Conservation (phyloP, 2,113 vertebrate species). For the Cyanocitta stelleri region DNA sequence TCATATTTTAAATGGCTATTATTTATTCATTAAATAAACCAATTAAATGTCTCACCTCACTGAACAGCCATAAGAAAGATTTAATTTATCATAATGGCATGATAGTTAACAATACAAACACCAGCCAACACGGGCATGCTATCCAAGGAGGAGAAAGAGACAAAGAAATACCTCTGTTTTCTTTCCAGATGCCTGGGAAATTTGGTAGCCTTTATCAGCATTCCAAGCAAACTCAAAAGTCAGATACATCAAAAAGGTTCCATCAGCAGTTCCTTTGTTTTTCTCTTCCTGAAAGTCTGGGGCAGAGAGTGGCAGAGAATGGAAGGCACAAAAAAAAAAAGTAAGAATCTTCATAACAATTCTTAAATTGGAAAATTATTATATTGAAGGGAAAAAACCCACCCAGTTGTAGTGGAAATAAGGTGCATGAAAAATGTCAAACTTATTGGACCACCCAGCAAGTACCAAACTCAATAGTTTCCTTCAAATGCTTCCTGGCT, state of each 20-base stretch:
- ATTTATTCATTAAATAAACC: not conserved
- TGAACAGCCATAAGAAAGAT: not conserved
- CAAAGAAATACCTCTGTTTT: not conserved
- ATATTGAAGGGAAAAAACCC: not conserved
- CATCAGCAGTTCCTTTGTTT: not conserved
- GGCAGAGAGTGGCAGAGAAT: not conserved
- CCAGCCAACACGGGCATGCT: not conserved
- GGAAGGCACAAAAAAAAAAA: not conserved
- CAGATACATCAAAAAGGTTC: not conserved
- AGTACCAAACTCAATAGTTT: not conserved
- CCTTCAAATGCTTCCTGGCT: slow-evolving; percentile 8
- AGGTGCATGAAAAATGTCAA: not conserved
- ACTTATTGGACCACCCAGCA: slow-evolving; percentile 12
- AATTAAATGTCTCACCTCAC: not conserved
- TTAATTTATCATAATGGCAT: not conserved
- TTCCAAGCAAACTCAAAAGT: not conserved
- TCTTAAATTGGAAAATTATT: not conserved
- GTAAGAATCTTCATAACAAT: not conserved
- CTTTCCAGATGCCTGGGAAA: not conserved
- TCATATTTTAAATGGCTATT: not conserved
- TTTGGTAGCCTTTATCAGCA: not conserved
- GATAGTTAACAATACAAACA: not conserved
- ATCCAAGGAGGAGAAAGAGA: not conserved
- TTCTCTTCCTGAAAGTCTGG: not conserved
- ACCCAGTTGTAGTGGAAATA: not conserved